Base-by-base conservation (phyloP, 2,113 vertebrate genomes). In the Andinoacara biseriatus region DNA sequence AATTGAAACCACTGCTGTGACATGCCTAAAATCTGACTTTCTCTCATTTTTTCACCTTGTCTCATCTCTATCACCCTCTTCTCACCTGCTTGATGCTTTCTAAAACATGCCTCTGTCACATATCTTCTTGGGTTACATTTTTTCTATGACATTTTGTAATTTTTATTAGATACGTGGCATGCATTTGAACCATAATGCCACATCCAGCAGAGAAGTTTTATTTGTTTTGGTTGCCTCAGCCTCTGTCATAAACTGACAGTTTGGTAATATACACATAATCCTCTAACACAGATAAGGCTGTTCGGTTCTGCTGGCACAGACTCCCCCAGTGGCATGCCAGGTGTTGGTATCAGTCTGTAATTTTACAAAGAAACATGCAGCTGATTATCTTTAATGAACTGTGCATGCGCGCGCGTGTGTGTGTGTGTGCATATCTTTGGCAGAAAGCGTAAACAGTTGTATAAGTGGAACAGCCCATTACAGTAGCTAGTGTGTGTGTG, bases 211-310 rank as follows among this genome's bases (percentile, higher is more conserved):
- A 58, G 72, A 76, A 67, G 65, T 60, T 83, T 84, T 31, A 59
- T 82, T 74, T 80, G 26, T 82, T 59, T 75, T 67, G 78, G 74
- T 65, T 59, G 81, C 65, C 80, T 89, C 90, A 76, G 59, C 58
- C 26, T 65, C 69, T 43, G 49, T 86, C 29, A 26, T 84, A 86
- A 87, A 82, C 59, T 59, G 65, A 78, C 86, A 76, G 58, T 31
- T 75, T 82, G 61, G 76, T 74, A 85, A 74, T n/a, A 24, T 78
- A 52, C 58, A 76, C 56, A 18, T 88, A 90, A 91, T 87, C 87
- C 83, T 69, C 81, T 31, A 26, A 22, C 83, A 75, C 79, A 33
- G 87, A 86, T 85, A 75, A 52, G 61, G 80, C 69, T 78, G 58
- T 84, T 83, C 7, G 76, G 65, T 81, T 86, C 38, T 40, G 67